Evolutionary conservation across 2,113 vertebrate species (phyloP), one percentile per base, ranked within the genome.

Genomic region (Myrmecophaga tridactyla): DNA sequence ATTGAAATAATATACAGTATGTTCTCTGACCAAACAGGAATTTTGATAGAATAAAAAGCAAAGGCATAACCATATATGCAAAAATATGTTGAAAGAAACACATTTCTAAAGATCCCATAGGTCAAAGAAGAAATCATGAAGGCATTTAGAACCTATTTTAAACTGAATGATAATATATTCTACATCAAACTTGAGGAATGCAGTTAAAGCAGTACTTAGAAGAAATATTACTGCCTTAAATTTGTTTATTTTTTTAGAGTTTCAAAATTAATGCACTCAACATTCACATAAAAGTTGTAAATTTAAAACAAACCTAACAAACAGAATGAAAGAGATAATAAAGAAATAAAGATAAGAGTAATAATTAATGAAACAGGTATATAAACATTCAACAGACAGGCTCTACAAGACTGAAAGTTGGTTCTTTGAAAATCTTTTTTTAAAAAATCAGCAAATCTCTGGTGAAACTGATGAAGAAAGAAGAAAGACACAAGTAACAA

Each of bases 81-180:
- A 81, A 83, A 81, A 73, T 56, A 73, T 48, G 27, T 36, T 73
- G 53, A 90, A 78, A 90, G 78, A 86, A 89, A 41, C 10, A 69
- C 65, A 63, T 3, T 70, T 80, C 18, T 65, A 53, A 65, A 13
- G 63, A 62, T 46, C 9, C 8, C 31, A 67, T 58, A 86, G 4
- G 21, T 53, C 29, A 63, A 73, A 63, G n/a, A 90, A 90, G 21
- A 72, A 80, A 78, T 62, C n/a, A 78, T 18, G 36, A 86, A 60
- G 31, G 13, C 80, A 92, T 56, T 87, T 73, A 95, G 46, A 20
- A 91, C 67, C 25, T 48, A 73, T 91, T 94, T 86, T 76, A 46
- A 53, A 48, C 4, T 56, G n/a, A 81, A 58, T 58, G 58, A 39
- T 81, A 80, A 80, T 41, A 80, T 46, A 73, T 86, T 81, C 34